These are phyloP conservation scores for Chrosomus eos DNA, from an alignment of 2,797 vertebrate species.

Conservation along the genomic window DNA sequence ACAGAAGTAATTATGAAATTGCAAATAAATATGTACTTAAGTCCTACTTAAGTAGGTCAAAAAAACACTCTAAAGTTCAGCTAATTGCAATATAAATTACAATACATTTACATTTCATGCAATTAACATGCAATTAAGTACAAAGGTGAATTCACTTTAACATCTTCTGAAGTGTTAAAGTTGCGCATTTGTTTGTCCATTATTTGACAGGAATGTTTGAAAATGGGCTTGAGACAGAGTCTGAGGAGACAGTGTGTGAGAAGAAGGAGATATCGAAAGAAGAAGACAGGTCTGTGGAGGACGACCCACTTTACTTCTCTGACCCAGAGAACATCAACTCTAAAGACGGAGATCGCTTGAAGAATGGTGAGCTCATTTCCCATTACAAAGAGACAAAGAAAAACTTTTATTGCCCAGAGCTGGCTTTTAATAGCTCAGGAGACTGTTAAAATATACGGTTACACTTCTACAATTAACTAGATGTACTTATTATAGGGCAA, in stretches of 20 bases:
- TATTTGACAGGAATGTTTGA: constrained; percentile 48
- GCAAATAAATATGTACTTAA: neutral
- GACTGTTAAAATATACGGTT: neutral
- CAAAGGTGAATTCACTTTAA: neutral
- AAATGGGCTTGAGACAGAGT: constrained; percentile 25
- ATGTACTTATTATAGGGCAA: no score
- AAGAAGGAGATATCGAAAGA: constrained; percentile 45
- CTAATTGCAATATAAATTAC: neutral
- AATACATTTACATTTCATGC: neutral
- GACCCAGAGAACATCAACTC: constrained; percentile 31
- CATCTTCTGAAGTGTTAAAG: neutral
- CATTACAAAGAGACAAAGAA: neutral
- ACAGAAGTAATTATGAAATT: neutral
- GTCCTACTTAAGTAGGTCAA: neutral
- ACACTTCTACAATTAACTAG: no score
- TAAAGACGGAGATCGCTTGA: constrained; percentile 42
- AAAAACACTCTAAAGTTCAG: neutral
- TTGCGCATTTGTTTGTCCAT: neutral
- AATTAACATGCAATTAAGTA: neutral
- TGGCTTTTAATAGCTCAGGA: neutral
- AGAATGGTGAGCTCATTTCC: constrained; percentile 40
- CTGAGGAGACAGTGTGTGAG: constrained; percentile 36
- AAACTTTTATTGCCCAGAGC: neutral
- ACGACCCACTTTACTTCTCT: constrained; percentile 6
- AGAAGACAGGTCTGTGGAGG: constrained; percentile 24